Conservation (phyloP, 1,140 invertebrate species). For the Colletes gigas region DNA sequence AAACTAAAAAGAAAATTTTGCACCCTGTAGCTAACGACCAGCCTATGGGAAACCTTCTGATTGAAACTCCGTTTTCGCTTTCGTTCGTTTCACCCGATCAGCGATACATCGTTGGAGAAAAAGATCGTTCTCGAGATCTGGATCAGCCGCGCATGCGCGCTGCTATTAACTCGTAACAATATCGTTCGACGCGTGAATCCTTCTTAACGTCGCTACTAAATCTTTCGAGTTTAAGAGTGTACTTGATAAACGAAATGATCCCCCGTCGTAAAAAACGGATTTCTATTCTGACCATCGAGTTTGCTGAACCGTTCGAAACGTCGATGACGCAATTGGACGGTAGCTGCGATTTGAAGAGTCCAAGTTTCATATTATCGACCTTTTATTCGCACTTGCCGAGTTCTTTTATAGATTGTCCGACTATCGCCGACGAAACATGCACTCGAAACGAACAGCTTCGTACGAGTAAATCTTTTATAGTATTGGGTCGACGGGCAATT, state of each 20-base stretch:
- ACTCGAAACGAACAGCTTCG: no score
- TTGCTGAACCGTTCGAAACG: neutral
- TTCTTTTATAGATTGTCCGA: no score
- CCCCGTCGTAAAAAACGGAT: neutral
- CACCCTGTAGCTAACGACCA: no score
- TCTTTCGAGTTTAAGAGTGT: constrained; percentile 16
- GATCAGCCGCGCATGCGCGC: constrained; percentile 5
- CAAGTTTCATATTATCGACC: no score
- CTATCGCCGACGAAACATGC: no score
- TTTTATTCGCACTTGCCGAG: no score
- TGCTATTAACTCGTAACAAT: constrained; percentile 24
- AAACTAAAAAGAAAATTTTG: no score
- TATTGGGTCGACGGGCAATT: no score
- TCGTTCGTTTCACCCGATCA: neutral
- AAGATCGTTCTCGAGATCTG: neutral
- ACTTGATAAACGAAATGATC: neutral
- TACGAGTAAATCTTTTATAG: no score
- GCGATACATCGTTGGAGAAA: constrained; percentile 1
- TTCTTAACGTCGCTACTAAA: constrained; percentile 20
- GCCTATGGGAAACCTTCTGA: neutral
- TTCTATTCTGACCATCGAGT: constrained; percentile 11
- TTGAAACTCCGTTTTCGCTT: constrained; percentile 2
- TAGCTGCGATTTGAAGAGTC: no score
- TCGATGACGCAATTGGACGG: neutral
- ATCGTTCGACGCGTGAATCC: neutral